Base-by-base conservation (phyloP, 2,888 invertebrate genomes). In the Eubasilissa splendida region DNA sequence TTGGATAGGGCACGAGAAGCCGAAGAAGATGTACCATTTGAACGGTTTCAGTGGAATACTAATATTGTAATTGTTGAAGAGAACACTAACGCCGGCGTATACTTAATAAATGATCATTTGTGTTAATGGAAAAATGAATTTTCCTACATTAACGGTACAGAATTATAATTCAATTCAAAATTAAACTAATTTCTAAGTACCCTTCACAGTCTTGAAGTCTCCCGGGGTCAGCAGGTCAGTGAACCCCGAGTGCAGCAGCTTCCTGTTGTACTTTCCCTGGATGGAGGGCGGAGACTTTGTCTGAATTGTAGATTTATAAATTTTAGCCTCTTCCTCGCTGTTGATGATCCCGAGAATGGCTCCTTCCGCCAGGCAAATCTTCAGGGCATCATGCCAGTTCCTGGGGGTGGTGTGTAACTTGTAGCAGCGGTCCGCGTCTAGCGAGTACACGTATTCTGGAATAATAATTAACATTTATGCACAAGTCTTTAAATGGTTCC, bases 361-460 rank as follows among this genome's bases (percentile, higher is more conserved):
- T 52, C n/a, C 53, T 14, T 71, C 71, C 12, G 53, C 14, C 50
- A 0, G 5, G 14, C 71, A 71, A n/a, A 54, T 14, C 31, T 11
- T 52, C 9, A 14, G 10, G 22, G 71, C 71, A 3, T 54, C 7
- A 31, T 71, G 14, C 71, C 71, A 71, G 71, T 9, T 14, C 31
- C 31, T 71, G 53, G 71, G 71, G 10, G 10, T 9, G 2, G 9
- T 54, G 54, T 71, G 71, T 4, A 71, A 9, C 53, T 71, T 71
- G 22, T 71, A 71, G 53, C 71, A 71, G 14, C 71, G 71, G 54
- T 71, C 54, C 14, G 71, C 71, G 14, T 54, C 71, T 11, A 9
- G 8, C 53, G 14, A 31, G 71, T 71, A 71, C 14, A 71, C 50
- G 54, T 71, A 71, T 9, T 53, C 71, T 71, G 71, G 4, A 71